Conservation (phyloP, 2,797 vertebrate species). For the Lutjanus argentimaculatus region DNA sequence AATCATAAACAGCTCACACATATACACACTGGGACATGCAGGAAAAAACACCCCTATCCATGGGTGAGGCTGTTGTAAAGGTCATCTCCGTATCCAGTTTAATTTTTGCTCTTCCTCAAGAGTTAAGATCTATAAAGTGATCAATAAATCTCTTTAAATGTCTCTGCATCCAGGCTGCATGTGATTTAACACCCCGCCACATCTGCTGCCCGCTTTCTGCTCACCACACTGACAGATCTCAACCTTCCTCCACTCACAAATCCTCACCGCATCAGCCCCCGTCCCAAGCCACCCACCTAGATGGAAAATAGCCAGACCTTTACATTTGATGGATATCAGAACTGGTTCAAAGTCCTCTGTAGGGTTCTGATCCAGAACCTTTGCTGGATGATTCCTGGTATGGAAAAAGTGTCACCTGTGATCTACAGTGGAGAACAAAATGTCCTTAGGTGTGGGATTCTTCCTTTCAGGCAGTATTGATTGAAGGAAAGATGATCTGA, state of each 20-base stretch:
- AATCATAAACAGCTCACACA: slow-evolving; percentile 53
- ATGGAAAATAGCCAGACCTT: slow-evolving; percentile 44
- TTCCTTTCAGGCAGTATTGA: slow-evolving; percentile 80
- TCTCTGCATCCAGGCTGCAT: slow-evolving; percentile 73
- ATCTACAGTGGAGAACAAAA: slow-evolving; percentile 70
- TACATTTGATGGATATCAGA: slow-evolving; percentile 64
- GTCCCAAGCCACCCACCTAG: slow-evolving; percentile 14
- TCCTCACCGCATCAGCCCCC: slow-evolving; percentile 33
- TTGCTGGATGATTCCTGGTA: slow-evolving; percentile 30
- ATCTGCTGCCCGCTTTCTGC: slow-evolving; percentile 53
- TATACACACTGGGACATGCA: slow-evolving; percentile 34
- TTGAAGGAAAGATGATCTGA: slow-evolving; percentile 79
- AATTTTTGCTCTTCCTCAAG: slow-evolving; percentile 83
- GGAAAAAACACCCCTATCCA: slow-evolving; percentile 41
- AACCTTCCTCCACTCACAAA: slow-evolving; percentile 46
- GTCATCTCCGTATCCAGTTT: slow-evolving; percentile 83
- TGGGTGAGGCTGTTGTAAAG: slow-evolving; percentile 79
- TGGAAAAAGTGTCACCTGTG: slow-evolving; percentile 75
- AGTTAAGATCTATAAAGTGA: slow-evolving; percentile 86
- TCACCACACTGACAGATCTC: slow-evolving; percentile 54
- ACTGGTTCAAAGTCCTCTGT: slow-evolving; percentile 62
- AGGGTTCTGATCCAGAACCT: slow-evolving; percentile 67
- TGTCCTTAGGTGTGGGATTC: slow-evolving; percentile 77
- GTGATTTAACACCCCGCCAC: slow-evolving; percentile 79
- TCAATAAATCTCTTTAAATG: slow-evolving; percentile 88